A percentile compares a stretch with the other conserved stretches of the same genome.
These are phyloP conservation scores for Bungarus multicinctus DNA, from an alignment of 2,113 vertebrate species.

Conservation along the genomic window DNA sequence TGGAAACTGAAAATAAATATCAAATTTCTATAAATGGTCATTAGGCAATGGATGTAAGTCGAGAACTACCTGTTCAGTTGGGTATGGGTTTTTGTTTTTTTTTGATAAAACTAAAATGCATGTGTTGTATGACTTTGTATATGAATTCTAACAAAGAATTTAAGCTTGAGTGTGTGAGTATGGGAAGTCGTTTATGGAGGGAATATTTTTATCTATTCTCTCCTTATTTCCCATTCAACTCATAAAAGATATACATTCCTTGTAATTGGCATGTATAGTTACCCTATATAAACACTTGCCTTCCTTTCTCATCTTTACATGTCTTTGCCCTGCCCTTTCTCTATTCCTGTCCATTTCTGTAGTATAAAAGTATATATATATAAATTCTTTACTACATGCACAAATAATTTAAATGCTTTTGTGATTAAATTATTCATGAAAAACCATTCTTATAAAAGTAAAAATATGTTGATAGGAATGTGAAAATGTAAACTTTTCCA, in stretches of 20 bases:
- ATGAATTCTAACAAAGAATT: neutral
- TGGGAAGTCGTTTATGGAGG: neutral
- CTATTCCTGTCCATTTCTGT: neutral
- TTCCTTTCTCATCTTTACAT: neutral
- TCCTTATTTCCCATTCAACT: neutral
- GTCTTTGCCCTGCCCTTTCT: neutral
- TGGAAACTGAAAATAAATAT: neutral
- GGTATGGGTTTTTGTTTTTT: neutral
- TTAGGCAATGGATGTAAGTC: neutral
- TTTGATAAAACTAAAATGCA: neutral
- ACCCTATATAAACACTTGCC: neutral
- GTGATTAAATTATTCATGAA: neutral
- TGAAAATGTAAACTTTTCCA: slow-evolving; percentile 7
- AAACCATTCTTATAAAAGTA: neutral
- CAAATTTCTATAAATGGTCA: neutral
- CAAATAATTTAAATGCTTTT: neutral
- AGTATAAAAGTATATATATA: slow-evolving; percentile 16
- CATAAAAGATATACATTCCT: neutral
- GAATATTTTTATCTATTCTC: neutral
- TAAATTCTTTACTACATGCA: neutral
- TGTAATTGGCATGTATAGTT: neutral
- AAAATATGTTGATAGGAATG: neutral
- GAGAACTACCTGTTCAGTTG: neutral
- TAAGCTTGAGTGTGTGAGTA: neutral
- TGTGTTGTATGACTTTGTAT: neutral